Evolutionary conservation across 2,888 invertebrate genomes (phyloP).

Genomic region (Gasteruption jaculator): DNA sequence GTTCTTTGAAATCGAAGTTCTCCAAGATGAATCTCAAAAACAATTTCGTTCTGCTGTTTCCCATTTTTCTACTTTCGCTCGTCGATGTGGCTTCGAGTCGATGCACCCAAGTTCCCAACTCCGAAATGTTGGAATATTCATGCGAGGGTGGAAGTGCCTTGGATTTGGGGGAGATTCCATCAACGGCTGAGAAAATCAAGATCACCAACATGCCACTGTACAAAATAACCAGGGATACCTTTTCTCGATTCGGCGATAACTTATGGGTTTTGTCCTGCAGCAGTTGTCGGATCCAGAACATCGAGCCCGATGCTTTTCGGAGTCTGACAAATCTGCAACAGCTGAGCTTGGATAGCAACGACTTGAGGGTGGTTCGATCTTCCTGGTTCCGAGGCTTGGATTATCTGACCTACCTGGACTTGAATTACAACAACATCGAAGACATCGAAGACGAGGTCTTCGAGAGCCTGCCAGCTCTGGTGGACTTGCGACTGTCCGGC

Average conservation of each 20-base stretch:
- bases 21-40: too few species aligned
- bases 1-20: too few species aligned
- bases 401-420: constrained; percentile 39
- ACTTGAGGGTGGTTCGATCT: constrained; percentile 29
- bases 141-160: constrained; percentile 34
- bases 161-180: constrained; percentile 36
- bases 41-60: too few species aligned
- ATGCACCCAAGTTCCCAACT: constrained; percentile 33
- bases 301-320: constrained; percentile 39
- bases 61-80: too few species aligned
- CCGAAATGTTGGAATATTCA: constrained; percentile 37
- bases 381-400: constrained; percentile 38
- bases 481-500: constrained; percentile 43
- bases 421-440: constrained; percentile 41
- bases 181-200: constrained; percentile 32
- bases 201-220: constrained; percentile 36
- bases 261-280: constrained; percentile 40
- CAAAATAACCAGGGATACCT: constrained; percentile 30
- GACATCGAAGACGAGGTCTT: constrained; percentile 40
- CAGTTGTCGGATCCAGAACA: constrained; percentile 37
- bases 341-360: constrained; percentile 39
- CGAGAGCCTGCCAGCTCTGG: constrained; percentile 32
- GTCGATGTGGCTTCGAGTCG: too few species aligned
- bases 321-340: constrained; percentile 38
- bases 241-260: constrained; percentile 36